Percentiles rank a stretch among this genome's conserved stretches.
phyloP scores from a whole-genome alignment of 2,797 vertebrate species.

The Trematomus bernacchii region DNA sequence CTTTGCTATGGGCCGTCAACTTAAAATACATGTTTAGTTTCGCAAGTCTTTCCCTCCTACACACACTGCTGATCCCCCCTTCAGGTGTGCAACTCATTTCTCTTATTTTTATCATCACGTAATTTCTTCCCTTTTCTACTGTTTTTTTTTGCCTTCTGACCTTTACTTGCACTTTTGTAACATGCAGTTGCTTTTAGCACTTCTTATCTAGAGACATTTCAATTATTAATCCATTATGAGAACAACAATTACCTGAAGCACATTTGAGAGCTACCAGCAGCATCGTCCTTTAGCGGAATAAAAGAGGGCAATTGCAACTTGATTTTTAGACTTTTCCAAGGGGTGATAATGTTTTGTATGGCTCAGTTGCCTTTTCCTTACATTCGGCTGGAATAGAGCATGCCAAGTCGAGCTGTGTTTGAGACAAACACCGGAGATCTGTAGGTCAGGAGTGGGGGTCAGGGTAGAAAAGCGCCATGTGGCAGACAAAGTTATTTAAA shows the following conservation, averaged over 20 bases:
- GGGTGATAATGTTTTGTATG: slow-evolving; percentile 31
- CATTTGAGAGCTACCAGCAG: neutral
- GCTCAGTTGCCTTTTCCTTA: slow-evolving; percentile 25
- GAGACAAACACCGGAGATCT: slow-evolving; percentile 50
- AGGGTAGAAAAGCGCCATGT: neutral
- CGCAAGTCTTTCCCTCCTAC: neutral
- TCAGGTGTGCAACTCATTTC: slow-evolving; percentile 2
- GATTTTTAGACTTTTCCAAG: slow-evolving; percentile 36
- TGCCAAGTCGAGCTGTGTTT: slow-evolving; percentile 30
- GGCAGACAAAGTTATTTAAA: neutral
- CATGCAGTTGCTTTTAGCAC: slow-evolving; percentile 14
- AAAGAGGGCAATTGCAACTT: slow-evolving; percentile 9
- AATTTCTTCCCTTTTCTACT: neutral
- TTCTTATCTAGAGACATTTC: slow-evolving; percentile 8
- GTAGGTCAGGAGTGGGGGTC: slow-evolving; percentile 23
- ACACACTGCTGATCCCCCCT: neutral
- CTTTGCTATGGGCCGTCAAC: slow-evolving; percentile 17
- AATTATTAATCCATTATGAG: slow-evolving; percentile 28
- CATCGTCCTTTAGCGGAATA: neutral
- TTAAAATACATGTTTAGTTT: slow-evolving; percentile 42
- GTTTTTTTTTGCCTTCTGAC: slow-evolving; percentile 1
- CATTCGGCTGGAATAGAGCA: slow-evolving; percentile 36
- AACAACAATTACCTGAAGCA: slow-evolving; percentile 14
- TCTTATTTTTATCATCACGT: slow-evolving; percentile 1
- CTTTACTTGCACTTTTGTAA: slow-evolving; percentile 15